phyloP scores from a whole-genome alignment of 2,113 vertebrate species.

The Pycnonotus jocosus region DNA sequence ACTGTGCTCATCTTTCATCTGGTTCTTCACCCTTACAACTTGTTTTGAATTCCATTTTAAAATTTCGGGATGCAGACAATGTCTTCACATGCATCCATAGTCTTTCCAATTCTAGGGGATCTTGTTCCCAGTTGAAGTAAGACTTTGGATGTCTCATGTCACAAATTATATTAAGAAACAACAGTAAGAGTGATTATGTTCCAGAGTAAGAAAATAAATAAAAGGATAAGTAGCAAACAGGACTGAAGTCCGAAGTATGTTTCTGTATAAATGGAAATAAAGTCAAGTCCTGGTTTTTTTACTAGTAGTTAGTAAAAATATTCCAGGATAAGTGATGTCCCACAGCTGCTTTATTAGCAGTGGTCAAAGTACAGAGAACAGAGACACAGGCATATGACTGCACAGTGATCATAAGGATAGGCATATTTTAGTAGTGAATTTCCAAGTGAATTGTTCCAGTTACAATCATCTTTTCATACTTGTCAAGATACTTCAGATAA shows the following conservation, averaged over 20 bases:
- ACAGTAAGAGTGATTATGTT: not conserved
- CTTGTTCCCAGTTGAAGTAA: not conserved
- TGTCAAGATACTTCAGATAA: not conserved
- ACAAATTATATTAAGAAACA: not conserved
- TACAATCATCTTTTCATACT: not conserved
- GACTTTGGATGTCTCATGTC: not conserved
- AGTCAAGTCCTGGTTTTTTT: not conserved
- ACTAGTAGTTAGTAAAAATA: not conserved
- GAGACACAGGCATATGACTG: not conserved
- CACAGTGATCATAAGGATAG: not conserved
- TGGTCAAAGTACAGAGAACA: not conserved
- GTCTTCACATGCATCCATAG: not conserved
- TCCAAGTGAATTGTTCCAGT: not conserved
- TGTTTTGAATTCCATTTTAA: not conserved
- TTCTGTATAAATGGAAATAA: not conserved
- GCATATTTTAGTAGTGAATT: not conserved
- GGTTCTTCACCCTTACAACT: not conserved
- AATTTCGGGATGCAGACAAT: not conserved
- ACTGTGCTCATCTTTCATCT: not conserved
- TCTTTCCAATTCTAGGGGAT: not conserved
- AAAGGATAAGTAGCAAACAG: not conserved
- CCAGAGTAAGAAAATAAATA: not conserved
- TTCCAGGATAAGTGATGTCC: not conserved
- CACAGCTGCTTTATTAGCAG: not conserved
- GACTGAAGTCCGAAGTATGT: not conserved